These are phyloP conservation scores for Euwallacea fornicatus DNA, from an alignment of 1,140 invertebrate species.

Conservation along the genomic window DNA sequence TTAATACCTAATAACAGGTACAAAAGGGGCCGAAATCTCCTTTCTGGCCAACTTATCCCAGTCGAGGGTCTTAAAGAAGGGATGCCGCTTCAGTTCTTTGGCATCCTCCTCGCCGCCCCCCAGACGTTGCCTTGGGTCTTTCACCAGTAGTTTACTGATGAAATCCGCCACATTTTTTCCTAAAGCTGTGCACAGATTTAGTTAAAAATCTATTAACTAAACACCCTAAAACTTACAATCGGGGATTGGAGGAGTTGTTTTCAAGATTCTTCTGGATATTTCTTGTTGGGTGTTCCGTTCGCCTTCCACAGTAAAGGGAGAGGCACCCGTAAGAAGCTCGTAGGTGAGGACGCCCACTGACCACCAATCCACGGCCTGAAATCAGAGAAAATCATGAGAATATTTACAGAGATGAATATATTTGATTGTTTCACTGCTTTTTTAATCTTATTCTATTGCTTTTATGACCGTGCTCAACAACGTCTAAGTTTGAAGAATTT, in stretches of 20 bases:
- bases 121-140: conserved; percentile 82
- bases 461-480: too few relatives aligned
- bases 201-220: conserved; percentile 10
- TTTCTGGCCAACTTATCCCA: conserved; percentile 77
- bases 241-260: conserved; percentile 84
- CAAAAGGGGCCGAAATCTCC: conserved; percentile 77
- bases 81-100: conserved; percentile 81
- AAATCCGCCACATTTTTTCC: conserved; percentile 65
- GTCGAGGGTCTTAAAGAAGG: conserved; percentile 78
- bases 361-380: conserved; percentile 96
- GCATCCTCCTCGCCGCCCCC: conserved; percentile 81
- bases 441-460: not conserved
- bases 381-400: conserved; percentile 44
- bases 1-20: conserved; percentile 67
- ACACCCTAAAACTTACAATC: conserved; percentile 54
- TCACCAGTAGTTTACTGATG: conserved; percentile 76
- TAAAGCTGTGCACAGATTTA: conserved; percentile 52
- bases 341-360: conserved; percentile 95
- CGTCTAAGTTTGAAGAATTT: too few relatives aligned
- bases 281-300: conserved; percentile 91
- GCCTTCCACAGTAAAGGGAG: conserved; percentile 95
- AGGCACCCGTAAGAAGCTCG: conserved; percentile 94
- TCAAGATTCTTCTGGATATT: conserved; percentile 88
- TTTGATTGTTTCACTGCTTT: not conserved
- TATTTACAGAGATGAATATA: not conserved